phyloP scores from a whole-genome alignment of 1,140 invertebrate species.

The Ectropis grisescens region DNA sequence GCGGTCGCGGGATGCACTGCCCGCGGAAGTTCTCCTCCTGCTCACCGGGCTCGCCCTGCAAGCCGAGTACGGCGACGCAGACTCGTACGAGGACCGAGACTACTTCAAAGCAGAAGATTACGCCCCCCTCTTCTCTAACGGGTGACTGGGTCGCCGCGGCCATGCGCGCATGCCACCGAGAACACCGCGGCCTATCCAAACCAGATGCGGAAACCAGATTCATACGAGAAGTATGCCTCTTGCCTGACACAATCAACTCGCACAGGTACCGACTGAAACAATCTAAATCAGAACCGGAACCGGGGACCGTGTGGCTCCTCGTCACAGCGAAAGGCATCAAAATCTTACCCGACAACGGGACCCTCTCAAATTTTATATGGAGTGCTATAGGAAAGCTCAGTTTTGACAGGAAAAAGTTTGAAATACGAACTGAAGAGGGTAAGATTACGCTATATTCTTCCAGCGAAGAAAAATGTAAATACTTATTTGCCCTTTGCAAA shows the following conservation, averaged over 20 bases:
- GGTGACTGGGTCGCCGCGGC: constrained; percentile 73
- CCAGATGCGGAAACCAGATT: constrained; percentile 87
- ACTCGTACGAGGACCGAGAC: constrained; percentile 72
- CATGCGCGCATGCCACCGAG: constrained; percentile 73
- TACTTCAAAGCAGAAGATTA: constrained; percentile 89
- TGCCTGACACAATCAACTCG: constrained; percentile 91
- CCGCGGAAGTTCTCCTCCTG: constrained; percentile 79
- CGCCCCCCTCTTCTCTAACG: constrained; percentile 59
- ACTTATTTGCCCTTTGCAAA: constrained; percentile 88
- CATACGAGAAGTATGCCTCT: constrained; percentile 88
- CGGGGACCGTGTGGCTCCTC: constrained; percentile 81
- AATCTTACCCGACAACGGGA: constrained; percentile 80
- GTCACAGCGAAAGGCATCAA: constrained; percentile 90
- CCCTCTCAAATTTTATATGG: constrained; percentile 86
- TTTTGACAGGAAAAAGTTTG: constrained; percentile 97
- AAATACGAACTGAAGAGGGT: constrained; percentile 89
- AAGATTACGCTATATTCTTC: constrained; percentile 92
- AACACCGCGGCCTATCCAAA: constrained; percentile 81
- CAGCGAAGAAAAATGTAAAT: constrained; percentile 93
- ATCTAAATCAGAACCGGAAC: constrained; percentile 83
- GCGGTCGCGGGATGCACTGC: constrained; percentile 75
- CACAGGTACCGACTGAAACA: constrained; percentile 91
- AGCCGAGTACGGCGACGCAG: constrained; percentile 88
- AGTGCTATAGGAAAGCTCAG: constrained; percentile 93
- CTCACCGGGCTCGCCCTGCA: constrained; percentile 90